Evolutionary conservation across 1,140 invertebrate genomes (phyloP), one percentile per base, ranked within the genome.

Genomic region (Scaptomyza pallida): DNA sequence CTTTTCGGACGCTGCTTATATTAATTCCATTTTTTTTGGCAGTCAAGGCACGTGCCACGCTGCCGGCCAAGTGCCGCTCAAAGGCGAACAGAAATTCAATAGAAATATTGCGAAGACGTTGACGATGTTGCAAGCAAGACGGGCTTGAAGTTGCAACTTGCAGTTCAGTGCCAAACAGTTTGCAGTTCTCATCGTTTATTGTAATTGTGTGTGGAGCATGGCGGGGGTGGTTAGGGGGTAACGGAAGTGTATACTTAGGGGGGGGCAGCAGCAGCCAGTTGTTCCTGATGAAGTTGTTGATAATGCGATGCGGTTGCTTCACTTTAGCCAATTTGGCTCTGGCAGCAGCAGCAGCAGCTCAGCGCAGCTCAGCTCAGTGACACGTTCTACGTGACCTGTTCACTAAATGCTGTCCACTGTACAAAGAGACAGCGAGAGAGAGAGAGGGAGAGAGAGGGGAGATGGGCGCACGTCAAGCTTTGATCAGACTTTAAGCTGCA

Each of bases 281-380:
- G 48, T 59, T 60, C 55, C 59, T 78, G 78, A 86, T 88, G 82
- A 86, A 83, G 78, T 78, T 82, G 64, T 83, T 88, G 81, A 86
- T 86, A 86, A 86, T 86, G 81, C 81, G 78, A 70, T 78, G 26
- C 26, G 82, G 82, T 81, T 86, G 73, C 82, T 78, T 85, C 74
- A 74, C 81, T 78, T 76, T 78, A 75, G 81, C 81, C 81, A 86
- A 86, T 86, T 86, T 86, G 77, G 81, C 70, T 55, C 55, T 86
- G 81, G 69, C 82, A 88, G 77, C 81, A 76, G 77, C 81, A n/a
- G n/a, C 81, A 85, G n/a, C 81, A 26, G 23, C 23, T 26, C 23
- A 26, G 26, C 26, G 26, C 26, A 30, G 26, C 26, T 30, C 26
- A 30, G 26, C 26, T 30, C 81, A 77, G 76, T 88, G 81, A 86